phyloP scores from a whole-genome alignment of 2,113 vertebrate genomes.

The Cervus canadensis region DNA sequence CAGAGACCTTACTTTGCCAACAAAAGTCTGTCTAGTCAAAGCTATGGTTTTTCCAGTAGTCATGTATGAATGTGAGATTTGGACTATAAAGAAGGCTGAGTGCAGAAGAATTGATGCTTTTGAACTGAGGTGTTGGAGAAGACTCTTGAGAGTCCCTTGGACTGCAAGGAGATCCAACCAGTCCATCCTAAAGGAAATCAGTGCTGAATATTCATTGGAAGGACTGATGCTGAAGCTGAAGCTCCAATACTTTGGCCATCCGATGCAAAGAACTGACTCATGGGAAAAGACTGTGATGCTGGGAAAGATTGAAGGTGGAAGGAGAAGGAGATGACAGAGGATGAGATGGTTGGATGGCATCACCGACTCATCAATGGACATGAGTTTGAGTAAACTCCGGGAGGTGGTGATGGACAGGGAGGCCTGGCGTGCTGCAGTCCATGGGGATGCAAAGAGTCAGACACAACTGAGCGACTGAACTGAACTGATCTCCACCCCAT shows the following conservation, averaged over 20 bases:
- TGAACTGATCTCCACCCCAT: not conserved
- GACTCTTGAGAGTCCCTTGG: not conserved
- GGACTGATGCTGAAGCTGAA: not conserved
- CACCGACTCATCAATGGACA: fast-evolving
- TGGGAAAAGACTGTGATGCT: not conserved
- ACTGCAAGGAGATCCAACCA: not conserved
- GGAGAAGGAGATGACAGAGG: not conserved
- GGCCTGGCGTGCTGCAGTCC: not conserved
- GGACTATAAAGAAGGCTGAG: not conserved
- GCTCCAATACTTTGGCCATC: not conserved
- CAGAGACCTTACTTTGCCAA: not conserved
- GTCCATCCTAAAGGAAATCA: not conserved
- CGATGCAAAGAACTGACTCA: not conserved
- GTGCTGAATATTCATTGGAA: not conserved
- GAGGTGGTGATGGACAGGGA: not conserved
- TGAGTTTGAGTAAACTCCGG: not conserved
- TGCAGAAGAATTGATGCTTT: not conserved
- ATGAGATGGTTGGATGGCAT: not conserved
- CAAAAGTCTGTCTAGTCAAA: not conserved
- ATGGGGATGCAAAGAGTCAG: not conserved
- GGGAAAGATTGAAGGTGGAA: not conserved
- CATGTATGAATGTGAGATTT: not conserved
- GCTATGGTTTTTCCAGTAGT: not conserved
- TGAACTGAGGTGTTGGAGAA: not conserved
- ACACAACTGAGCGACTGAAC: not conserved